Evolutionary conservation across 2,888 invertebrate species (phyloP), one percentile per base, ranked within the genome.

Genomic region (Thymelicus lineola): DNA sequence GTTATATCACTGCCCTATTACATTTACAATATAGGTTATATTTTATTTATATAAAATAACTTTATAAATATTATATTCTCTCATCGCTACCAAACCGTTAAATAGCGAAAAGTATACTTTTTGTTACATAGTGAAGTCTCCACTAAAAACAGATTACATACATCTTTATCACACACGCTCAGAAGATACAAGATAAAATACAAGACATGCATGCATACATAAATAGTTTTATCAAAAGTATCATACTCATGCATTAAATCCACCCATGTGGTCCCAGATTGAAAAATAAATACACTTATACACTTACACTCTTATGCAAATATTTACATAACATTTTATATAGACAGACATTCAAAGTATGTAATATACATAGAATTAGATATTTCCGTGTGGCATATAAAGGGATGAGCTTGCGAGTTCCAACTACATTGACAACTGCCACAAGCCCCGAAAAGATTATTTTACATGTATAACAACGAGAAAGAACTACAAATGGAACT

Each of bases 231-330:
- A 62, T 62, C 48, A 48, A 48, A 46, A 46, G 36, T n/a, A 53
- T 36, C n/a, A 62, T 17, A 1, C n/a, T 55, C 17, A n/a, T 36
- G 15, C 71, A 36, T 74, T 64, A 55, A 80, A 76, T 79, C 79
- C 78, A 77, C 74, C 80, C 81, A 81, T 71, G 73, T 84, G 84
- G 84, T 84, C 84, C 84, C 84, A 76, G 76, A 70, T 72, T 68
- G 63, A 73, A 73, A 59, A 70, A 63, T 63, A 63, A 36, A 36
- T 35, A 63, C 12, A 20, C 55, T 12, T 20, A 36, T 35, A 63
- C 12, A 20, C 55, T 12, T 20, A 55, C 55, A 42, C 28, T 28
- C 28, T 28, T 28, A 50, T 2, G 17, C 55, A 55, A 28, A 55
- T 55, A 55, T 28, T 28, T 55, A 55, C 68, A 73, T 50, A 17